These are phyloP conservation scores for Schizaphis graminum DNA, from an alignment of 2,888 invertebrate genomes.

Conservation along the genomic window DNA sequence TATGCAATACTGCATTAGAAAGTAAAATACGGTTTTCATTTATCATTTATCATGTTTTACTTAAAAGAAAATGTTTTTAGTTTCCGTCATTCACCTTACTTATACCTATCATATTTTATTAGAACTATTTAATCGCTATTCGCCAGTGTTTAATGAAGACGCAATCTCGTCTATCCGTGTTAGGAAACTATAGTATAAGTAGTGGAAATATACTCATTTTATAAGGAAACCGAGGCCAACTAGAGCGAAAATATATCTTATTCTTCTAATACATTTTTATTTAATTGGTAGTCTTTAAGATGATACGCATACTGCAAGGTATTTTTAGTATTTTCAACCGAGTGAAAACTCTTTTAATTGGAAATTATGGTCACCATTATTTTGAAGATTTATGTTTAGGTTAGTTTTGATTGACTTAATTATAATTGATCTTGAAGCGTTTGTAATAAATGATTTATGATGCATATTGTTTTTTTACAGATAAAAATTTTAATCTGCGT, in stretches of 20 bases:
- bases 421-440: not conserved
- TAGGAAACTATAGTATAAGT: conserved; percentile 2
- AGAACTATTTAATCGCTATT: conserved; percentile 15
- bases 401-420: conserved; percentile 10
- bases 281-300: conserved; percentile 56
- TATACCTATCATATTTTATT: not conserved
- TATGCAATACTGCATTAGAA: conserved; percentile 46
- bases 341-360: conserved; percentile 43
- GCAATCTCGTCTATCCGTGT: conserved; percentile 58
- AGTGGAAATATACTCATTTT: conserved; percentile 5
- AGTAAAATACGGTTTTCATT: conserved; percentile 46
- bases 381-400: conserved; percentile 40
- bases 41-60: conserved; percentile 28
- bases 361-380: conserved; percentile 6
- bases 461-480: conserved; percentile 29
- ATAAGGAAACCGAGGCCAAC: conserved; percentile 63
- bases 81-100: conserved; percentile 15
- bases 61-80: conserved; percentile 23
- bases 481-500: conserved; percentile 51
- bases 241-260: conserved; percentile 52
- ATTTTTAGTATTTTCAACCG: conserved; percentile 42
- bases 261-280: conserved; percentile 39
- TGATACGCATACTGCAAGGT: conserved; percentile 55
- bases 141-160: conserved; percentile 24
- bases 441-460: not conserved